These are phyloP conservation scores for Prunella himalayana DNA, from an alignment of 2,113 vertebrate genomes.

Conservation along the genomic window DNA sequence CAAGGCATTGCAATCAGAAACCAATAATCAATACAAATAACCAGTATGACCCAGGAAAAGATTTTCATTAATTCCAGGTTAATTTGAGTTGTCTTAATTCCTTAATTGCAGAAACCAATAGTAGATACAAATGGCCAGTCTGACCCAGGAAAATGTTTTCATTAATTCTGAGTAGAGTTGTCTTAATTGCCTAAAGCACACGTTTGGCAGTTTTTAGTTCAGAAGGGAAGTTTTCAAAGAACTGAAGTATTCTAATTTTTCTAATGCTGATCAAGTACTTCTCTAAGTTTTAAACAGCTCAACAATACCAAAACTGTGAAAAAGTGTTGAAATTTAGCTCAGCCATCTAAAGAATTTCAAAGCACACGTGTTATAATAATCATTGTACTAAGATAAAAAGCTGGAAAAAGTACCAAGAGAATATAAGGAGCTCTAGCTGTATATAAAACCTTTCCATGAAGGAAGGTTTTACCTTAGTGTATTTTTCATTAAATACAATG, in stretches of 20 bases:
- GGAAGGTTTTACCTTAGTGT: background rate
- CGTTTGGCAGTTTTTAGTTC: background rate
- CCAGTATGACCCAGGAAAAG: background rate
- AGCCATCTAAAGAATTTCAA: background rate
- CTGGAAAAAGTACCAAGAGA: background rate
- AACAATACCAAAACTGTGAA: background rate
- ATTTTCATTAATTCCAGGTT: background rate
- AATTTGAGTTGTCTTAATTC: background rate
- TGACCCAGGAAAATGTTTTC: background rate
- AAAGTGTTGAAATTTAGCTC: background rate
- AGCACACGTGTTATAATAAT: background rate
- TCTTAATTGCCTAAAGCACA: background rate
- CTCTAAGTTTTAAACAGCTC: background rate
- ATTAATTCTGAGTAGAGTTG: background rate
- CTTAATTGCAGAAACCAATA: background rate
- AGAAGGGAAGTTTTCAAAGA: background rate
- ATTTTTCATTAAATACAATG: background rate
- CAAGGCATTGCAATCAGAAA: background rate
- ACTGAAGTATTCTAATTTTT: background rate
- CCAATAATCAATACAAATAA: background rate
- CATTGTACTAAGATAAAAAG: background rate
- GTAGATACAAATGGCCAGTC: background rate
- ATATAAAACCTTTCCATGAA: background rate
- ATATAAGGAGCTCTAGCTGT: background rate
- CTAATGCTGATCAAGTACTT: background rate